phyloP scores from a whole-genome alignment of 2,113 vertebrate genomes.

The Peucedramus taeniatus region DNA sequence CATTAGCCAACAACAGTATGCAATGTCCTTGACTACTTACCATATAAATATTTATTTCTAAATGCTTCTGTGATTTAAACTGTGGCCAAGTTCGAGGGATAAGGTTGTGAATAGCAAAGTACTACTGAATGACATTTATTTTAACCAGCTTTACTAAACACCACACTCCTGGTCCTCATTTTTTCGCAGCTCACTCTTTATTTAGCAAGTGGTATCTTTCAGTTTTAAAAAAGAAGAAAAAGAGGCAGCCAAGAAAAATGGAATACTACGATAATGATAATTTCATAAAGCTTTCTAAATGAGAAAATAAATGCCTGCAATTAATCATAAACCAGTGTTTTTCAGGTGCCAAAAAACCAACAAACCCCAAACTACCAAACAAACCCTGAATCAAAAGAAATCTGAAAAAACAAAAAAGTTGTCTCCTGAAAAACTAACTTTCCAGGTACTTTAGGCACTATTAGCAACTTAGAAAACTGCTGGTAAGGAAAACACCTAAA shows the following conservation, averaged over 20 bases:
- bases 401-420: neutral
- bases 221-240: neutral
- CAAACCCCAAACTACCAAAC: neutral
- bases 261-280: neutral
- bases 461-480: neutral
- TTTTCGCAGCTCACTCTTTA: neutral
- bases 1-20: neutral
- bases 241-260: neutral
- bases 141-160: neutral
- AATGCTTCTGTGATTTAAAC: neutral
- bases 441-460: neutral
- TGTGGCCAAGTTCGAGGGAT: neutral
- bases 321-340: neutral
- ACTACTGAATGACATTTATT: neutral
- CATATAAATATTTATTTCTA: conserved; percentile 9
- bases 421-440: neutral
- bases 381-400: neutral
- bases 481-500: neutral
- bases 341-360: neutral
- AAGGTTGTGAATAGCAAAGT: neutral
- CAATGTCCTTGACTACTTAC: neutral
- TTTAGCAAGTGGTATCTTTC: neutral
- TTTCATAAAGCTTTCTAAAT: neutral
- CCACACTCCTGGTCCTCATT: rapidly evolving
- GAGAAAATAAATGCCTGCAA: neutral